Percentiles rank a stretch among this genome's conserved stretches.
Conservation (phyloP, 1,140 invertebrate species). For the Bombus soroeensis region DNA sequence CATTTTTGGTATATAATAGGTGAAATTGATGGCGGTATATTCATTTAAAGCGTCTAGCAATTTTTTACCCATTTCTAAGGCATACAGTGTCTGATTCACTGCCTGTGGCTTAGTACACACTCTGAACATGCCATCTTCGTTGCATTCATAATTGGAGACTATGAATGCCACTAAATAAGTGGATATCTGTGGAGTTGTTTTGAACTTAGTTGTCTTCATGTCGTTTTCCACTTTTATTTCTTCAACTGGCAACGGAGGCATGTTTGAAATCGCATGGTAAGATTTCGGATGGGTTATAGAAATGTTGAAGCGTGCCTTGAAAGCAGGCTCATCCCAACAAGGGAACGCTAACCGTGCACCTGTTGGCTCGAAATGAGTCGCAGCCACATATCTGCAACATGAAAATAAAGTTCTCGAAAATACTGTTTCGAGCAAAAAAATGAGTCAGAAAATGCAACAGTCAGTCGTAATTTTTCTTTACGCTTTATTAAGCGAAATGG, state of each 20-base stretch:
- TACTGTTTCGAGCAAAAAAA: too few relatives aligned
- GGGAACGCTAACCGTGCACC: slow-evolving; percentile 88
- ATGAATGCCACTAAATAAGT: slow-evolving; percentile 91
- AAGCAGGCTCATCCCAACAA: slow-evolving; percentile 88
- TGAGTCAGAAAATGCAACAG: neutral
- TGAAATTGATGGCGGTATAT: slow-evolving; percentile 58
- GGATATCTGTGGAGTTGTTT: slow-evolving; percentile 84
- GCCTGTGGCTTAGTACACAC: slow-evolving; percentile 84
- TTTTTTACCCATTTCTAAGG: slow-evolving; percentile 70
- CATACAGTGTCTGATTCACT: slow-evolving; percentile 81
- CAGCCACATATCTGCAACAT: slow-evolving; percentile 76
- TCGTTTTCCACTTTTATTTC: slow-evolving; percentile 52
- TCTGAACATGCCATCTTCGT: slow-evolving; percentile 34
- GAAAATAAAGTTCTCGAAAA: neutral
- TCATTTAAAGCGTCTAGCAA: slow-evolving; percentile 64
- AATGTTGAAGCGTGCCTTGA: slow-evolving; percentile 84
- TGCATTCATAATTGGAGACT: slow-evolving; percentile 88
- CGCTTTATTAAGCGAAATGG: too few relatives aligned
- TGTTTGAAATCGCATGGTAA: slow-evolving; percentile 82
- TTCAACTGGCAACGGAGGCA: slow-evolving; percentile 54
- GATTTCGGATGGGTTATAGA: slow-evolving; percentile 77
- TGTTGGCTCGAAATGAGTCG: slow-evolving; percentile 88
- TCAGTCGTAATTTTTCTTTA: too few relatives aligned
- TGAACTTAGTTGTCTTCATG: slow-evolving; percentile 33
- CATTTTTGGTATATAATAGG: slow-evolving; percentile 75